phyloP scores from a whole-genome alignment of 2,888 invertebrate genomes.

The Hoplodrina blanda region DNA sequence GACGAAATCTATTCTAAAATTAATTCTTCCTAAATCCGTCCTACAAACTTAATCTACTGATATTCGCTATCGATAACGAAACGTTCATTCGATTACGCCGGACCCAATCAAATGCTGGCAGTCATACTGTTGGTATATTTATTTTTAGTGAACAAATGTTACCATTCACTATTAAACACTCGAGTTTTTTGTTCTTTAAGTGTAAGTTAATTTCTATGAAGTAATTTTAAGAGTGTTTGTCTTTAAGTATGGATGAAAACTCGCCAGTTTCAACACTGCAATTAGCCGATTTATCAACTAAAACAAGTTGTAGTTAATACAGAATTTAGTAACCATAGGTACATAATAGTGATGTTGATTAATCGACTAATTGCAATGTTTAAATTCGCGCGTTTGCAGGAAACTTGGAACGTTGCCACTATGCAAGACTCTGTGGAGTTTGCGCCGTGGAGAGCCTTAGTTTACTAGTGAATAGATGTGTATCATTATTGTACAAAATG shows the following conservation, averaged over 20 bases:
- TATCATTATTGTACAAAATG: constrained; percentile 88
- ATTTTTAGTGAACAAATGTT: constrained; percentile 89
- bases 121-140: constrained; percentile 66
- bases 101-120: constrained; percentile 60
- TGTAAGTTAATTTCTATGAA: constrained; percentile 81
- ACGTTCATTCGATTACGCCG: constrained; percentile 54
- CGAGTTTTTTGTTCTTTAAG: constrained; percentile 80
- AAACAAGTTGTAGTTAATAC: constrained; percentile 54
- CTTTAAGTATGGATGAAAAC: constrained; percentile 53
- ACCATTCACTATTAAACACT: constrained; percentile 88
- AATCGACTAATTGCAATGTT: constrained; percentile 51
- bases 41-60: constrained; percentile 41
- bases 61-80: constrained; percentile 46
- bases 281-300: constrained; percentile 53
- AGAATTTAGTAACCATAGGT: constrained; percentile 59
- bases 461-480: constrained; percentile 80
- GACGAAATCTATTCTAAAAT: constrained; percentile 60
- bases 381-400: constrained; percentile 62
- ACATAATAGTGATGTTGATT: constrained; percentile 43
- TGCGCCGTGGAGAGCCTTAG: constrained; percentile 72
- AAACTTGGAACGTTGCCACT: constrained; percentile 63
- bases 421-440: constrained; percentile 55
- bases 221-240: constrained; percentile 75
- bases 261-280: constrained; percentile 37
- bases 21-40: constrained; percentile 57